Base-by-base conservation (phyloP, 2,888 invertebrate genomes). In the Ptychoptera albimana region DNA sequence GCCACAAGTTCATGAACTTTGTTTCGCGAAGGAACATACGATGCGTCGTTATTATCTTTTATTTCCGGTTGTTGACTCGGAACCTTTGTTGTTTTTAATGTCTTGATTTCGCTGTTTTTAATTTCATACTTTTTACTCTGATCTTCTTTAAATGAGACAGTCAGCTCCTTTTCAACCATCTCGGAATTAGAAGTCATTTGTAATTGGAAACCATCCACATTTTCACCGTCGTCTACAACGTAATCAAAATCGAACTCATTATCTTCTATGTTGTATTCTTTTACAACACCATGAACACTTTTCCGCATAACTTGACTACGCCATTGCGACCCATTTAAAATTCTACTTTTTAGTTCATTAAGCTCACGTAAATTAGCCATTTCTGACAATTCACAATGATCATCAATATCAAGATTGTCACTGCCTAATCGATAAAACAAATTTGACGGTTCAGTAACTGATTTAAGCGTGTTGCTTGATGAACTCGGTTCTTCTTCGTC, bases 1-100 rank as follows among this genome's bases (percentile, higher is more conserved):
- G 60, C 58, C 23, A 60, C 58, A 42, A 60, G 46, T 23, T 55
- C 56, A 14, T 55, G 54, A 4, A 60, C 60, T 43, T 58, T 59
- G 11, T 53, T 57, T 7, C 53, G 50, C 42, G 52, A 54, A 1
- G 49, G 46, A 10, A 49, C 48, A 6, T 50, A 48, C 1, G 45
- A 45, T 8, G 49, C 23, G 3, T 23, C 23, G 23, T 23, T 7
- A 5, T 23, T 23, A 3, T 3, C 23, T 5, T 23, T 23, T 23
- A 23, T 23, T 10, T n/a, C 30, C 38, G 2, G 42, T 34, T 43
- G 40, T 39, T 13, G 23, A 11, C 23, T 39, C 8, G n/a, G 23
- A 38, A n/a, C 16, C 35, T 54, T 51, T 45, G 63, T 64, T 47
- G 66, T 50, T 35, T 54, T 54, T 1, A 55, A 45, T 1, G 49